Conservation (phyloP, 2,797 vertebrate species). For the Microcaecilia unicolor region DNA sequence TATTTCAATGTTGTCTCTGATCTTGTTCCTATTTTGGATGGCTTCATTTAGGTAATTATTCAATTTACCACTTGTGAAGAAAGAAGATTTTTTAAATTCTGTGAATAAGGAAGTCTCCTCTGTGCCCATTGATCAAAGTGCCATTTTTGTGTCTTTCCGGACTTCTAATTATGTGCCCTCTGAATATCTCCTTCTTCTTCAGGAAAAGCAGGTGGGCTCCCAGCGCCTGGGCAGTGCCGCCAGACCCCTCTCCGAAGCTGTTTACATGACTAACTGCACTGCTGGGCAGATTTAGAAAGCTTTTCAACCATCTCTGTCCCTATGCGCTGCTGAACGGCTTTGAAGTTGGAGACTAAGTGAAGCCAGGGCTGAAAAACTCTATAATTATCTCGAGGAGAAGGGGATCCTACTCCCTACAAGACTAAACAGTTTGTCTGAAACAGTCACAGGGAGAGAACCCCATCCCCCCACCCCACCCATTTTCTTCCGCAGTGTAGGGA, state of each 20-base stretch:
- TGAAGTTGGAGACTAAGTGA: conserved; percentile 6
- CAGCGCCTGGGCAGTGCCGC: not conserved
- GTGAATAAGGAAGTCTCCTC: too few relatives aligned
- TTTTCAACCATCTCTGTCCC: not conserved
- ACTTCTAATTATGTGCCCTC: conserved; percentile 14
- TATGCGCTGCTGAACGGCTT: not conserved
- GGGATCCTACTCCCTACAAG: conserved; percentile 4
- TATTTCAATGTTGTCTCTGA: too few relatives aligned
- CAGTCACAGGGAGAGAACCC: conserved; percentile 3
- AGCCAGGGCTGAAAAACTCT: too few relatives aligned
- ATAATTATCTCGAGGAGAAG: conserved; percentile 1
- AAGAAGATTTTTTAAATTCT: too few relatives aligned
- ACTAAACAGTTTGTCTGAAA: not conserved
- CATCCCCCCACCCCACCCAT: too few relatives aligned
- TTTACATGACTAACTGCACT: not conserved
- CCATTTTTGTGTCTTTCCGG: not conserved
- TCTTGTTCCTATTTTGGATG: too few relatives aligned
- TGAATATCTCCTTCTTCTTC: not conserved
- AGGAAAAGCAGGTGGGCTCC: conserved; percentile 9
- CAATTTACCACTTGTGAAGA: too few relatives aligned
- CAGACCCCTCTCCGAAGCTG: conserved; percentile 6
- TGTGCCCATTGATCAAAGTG: too few relatives aligned
- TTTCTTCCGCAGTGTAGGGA: too few relatives aligned
- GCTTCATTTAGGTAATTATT: too few relatives aligned
- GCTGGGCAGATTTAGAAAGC: too few relatives aligned